Evolutionary conservation across 2,113 vertebrate species (phyloP), one percentile per base, ranked within the genome.

Genomic region (Thamnophis sirtalis): DNA sequence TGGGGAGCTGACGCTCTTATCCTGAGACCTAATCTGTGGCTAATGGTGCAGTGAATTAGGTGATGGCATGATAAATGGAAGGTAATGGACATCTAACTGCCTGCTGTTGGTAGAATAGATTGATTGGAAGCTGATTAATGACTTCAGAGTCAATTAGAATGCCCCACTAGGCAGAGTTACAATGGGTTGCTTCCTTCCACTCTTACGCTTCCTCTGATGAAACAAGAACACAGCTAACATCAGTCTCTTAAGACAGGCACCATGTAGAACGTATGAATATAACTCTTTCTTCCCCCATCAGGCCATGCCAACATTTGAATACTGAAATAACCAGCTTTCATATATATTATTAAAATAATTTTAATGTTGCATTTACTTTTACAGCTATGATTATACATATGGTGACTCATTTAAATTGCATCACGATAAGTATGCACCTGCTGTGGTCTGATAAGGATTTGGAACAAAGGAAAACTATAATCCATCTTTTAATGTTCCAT

Each of bases 81-180:
- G 90, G 93, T 96, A 96, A 96, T 94, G 95, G 95, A 96, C 93
- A 95, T 94, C 95, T 96, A 96, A 96, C 93, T 97, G 96, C 93
- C 93, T 96, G 95, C 96, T 97, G 94, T 95, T 96, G 88, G 89
- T 88, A 87, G 95, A 93, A 93, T 88, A 89, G 95, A 96, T 97
- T 97, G 97, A 97, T 96, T 87, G 43, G 95, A 91, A 95, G 56
- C 95, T 97, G 96, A 97, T 97, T 97, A 96, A 97, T 96, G 96
- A 93, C 94, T 96, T 95, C 86, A 85, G 93, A 97, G 96, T 96
- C 96, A 94, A 90, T 96, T 96, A 93, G 89, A 94, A 95, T 93
- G 92, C 93, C 94, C 97, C 95, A 93, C 94, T 95, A 94, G 94
- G 95, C 96, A 97, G 93, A 97, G 93, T 93, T 93, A 94, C 89